These are phyloP conservation scores for Scaptomyza flava DNA, from an alignment of 2,888 invertebrate genomes.

Conservation along the genomic window DNA sequence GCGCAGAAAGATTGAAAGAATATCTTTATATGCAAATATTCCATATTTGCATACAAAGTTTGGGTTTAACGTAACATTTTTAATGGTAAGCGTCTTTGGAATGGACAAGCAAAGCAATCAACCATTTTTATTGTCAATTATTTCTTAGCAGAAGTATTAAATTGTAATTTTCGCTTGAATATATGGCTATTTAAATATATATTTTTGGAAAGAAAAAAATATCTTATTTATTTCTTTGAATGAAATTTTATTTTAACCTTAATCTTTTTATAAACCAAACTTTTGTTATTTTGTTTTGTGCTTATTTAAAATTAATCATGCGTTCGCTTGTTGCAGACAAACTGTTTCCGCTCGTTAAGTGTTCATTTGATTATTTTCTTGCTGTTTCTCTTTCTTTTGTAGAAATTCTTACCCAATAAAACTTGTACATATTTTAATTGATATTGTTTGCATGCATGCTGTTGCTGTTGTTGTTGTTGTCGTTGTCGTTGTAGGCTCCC, in stretches of 20 bases:
- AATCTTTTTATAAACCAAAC: too few relatives aligned
- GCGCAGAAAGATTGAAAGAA: background rate
- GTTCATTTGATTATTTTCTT: constrained; percentile 15
- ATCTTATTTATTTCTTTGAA: too few relatives aligned
- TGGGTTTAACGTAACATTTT: background rate
- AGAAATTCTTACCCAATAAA: constrained; percentile 45
- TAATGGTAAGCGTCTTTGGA: background rate
- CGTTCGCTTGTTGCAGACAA: constrained; percentile 46
- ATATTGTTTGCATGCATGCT: constrained; percentile 57
- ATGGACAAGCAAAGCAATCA: background rate
- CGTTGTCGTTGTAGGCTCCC: constrained; percentile 32
- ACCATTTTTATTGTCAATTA: background rate
- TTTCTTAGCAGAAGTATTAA: background rate
- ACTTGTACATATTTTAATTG: constrained; percentile 63
- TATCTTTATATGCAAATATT: background rate
- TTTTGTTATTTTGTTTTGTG: background rate
- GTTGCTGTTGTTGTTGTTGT: constrained; percentile 9
- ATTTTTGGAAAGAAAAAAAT: background rate
- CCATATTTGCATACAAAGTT: background rate
- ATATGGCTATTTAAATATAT: background rate
- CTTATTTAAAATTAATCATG: constrained; percentile 53
- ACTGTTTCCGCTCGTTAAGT: constrained; percentile 44
- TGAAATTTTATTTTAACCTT: too few relatives aligned
- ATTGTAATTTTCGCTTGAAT: background rate
- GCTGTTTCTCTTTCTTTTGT: constrained; percentile 16